Evolutionary conservation across 2,113 vertebrate genomes (phyloP).

Genomic region (Brachionichthys hirsutus): DNA sequence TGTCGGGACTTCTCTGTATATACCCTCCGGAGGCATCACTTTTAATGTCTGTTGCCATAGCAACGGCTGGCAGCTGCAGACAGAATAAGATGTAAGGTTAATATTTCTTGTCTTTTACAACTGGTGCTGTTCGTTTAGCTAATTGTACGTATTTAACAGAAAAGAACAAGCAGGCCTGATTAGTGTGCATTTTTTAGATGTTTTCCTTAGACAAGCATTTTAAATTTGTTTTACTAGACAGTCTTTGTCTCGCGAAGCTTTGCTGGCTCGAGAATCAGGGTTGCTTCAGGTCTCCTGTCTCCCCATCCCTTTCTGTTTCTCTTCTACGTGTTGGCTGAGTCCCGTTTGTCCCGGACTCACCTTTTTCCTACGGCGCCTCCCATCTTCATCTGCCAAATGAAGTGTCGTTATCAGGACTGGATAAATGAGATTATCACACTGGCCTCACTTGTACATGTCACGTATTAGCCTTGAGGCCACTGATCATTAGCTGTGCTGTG

Average conservation of each 20-base stretch:
- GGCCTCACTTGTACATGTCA: constrained; percentile 42
- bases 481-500: constrained; percentile 27
- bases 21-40: constrained; percentile 65
- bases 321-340: constrained; percentile 8
- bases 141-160: constrained; percentile 26
- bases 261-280: constrained; percentile 56
- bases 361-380: constrained; percentile 37
- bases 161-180: constrained; percentile 8
- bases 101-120: constrained; percentile 44
- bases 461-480: constrained; percentile 25
- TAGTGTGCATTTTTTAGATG: constrained; percentile 30
- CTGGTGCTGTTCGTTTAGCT: constrained; percentile 60
- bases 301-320: constrained; percentile 32
- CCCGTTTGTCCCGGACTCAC: constrained; percentile 45
- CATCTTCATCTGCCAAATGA: constrained; percentile 42
- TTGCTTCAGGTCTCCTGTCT: constrained; percentile 69
- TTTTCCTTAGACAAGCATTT: constrained; percentile 1
- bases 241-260: constrained; percentile 45
- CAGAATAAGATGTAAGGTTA: constrained; percentile 63
- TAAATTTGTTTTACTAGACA: constrained; percentile 24
- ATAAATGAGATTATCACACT: constrained; percentile 36
- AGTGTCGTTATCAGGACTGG: constrained; percentile 25
- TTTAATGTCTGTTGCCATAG: constrained; percentile 76
- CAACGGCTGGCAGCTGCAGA: constrained; percentile 65
- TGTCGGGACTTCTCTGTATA: constrained; percentile 57